Evolutionary conservation across 1,140 invertebrate genomes (phyloP).

Genomic region (Chrysopa pallens): DNA sequence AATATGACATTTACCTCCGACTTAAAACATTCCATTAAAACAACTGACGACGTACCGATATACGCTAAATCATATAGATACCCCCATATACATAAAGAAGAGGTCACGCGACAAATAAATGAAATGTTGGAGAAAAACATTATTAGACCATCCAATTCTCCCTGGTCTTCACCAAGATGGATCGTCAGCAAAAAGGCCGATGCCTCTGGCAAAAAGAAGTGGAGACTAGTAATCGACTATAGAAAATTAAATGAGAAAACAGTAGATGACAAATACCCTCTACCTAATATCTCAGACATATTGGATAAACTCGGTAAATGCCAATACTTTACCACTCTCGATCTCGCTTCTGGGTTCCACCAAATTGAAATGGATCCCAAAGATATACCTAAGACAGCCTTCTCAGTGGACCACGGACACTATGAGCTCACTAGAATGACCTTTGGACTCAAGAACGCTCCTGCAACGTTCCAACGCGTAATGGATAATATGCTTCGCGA

Average conservation of each 20-base stretch:
- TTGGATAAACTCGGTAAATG: constrained; percentile 15
- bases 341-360: constrained; percentile 15
- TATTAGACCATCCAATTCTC: neutral
- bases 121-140: constrained; percentile 3
- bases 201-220: constrained; percentile 1
- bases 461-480: too few species aligned
- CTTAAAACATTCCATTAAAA: constrained; percentile 2
- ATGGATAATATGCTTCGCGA: too few species aligned
- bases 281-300: constrained; percentile 23
- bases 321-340: constrained; percentile 17
- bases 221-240: neutral
- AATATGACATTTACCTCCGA: neutral
- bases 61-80: constrained; percentile 1
- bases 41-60: neutral
- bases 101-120: constrained; percentile 1
- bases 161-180: constrained; percentile 1
- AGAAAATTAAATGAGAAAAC: constrained; percentile 21
- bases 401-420: neutral
- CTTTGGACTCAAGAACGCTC: too few species aligned
- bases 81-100: constrained; percentile 1
- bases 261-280: constrained; percentile 19
- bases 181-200: constrained; percentile 4
- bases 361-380: neutral
- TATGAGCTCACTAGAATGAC: too few species aligned
- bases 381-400: neutral